A percentile compares a stretch with the other conserved stretches of the same genome.
Evolutionary conservation across 2,888 invertebrate species (phyloP).

Genomic region (Eupithecia subumbrata): DNA sequence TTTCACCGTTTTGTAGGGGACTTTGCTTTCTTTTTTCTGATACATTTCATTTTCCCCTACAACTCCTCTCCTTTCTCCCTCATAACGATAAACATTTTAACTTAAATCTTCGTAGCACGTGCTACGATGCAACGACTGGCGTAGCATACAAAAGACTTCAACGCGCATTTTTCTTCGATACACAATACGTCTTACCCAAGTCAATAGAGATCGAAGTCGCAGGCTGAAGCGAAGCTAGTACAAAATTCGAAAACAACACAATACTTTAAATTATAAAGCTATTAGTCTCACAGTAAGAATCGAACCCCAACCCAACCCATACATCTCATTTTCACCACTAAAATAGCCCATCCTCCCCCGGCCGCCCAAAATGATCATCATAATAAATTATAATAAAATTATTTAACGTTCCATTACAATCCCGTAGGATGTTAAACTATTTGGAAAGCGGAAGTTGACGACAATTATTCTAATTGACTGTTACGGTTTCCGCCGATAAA

Average conservation of each 20-base stretch:
- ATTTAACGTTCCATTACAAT: constrained; percentile 40
- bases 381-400: constrained; percentile 39
- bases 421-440: constrained; percentile 46
- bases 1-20: background rate
- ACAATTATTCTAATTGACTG: constrained; percentile 60
- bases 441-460: constrained; percentile 54
- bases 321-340: background rate
- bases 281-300: background rate
- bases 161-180: background rate
- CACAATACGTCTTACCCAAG: background rate
- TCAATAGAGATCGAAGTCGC: background rate
- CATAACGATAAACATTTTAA: background rate
- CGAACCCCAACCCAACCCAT: background rate
- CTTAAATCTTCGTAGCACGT: background rate
- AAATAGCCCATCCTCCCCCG: constrained; percentile 10
- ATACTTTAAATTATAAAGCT: background rate
- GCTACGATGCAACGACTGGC: background rate
- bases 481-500: constrained; percentile 56
- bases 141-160: background rate
- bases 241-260: no score
- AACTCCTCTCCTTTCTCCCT: background rate
- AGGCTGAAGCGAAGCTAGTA: background rate
- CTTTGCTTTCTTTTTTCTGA: background rate
- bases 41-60: background rate
- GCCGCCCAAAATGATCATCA: constrained; percentile 29